phyloP scores from a whole-genome alignment of 2,797 vertebrate genomes.

The Cuniculus paca region DNA sequence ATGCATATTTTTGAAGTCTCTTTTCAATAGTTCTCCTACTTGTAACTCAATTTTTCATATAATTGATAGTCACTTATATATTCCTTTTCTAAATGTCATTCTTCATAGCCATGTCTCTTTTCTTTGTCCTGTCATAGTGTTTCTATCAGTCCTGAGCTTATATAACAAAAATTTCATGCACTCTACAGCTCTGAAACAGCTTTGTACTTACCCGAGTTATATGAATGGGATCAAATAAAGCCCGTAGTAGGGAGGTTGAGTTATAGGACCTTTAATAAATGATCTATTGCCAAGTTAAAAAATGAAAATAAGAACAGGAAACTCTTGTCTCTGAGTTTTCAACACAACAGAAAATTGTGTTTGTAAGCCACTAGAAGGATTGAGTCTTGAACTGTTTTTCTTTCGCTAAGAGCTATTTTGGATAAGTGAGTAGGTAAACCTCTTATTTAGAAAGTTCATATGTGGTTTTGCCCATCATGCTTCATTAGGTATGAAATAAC shows the following conservation, averaged over 20 bases:
- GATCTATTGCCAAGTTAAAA: constrained; percentile 87
- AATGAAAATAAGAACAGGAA: constrained; percentile 86
- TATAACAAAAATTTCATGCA: neutral
- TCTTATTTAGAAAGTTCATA: constrained; percentile 50
- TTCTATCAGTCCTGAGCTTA: neutral
- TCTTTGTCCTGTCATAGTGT: too few species aligned
- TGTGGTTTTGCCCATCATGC: neutral
- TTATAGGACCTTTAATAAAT: constrained; percentile 87
- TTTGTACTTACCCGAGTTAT: constrained; percentile 84
- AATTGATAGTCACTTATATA: too few species aligned
- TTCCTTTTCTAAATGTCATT: too few species aligned
- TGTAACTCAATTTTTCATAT: too few species aligned
- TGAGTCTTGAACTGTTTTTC: constrained; percentile 76
- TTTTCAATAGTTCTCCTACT: too few species aligned
- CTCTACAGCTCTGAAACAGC: constrained; percentile 46
- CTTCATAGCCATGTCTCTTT: too few species aligned
- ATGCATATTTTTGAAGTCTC: too few species aligned
- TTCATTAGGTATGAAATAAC: neutral
- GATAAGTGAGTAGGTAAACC: constrained; percentile 82
- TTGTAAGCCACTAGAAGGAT: constrained; percentile 81
- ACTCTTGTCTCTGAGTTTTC: constrained; percentile 87
- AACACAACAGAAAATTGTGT: constrained; percentile 87
- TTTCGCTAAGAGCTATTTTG: constrained; percentile 71
- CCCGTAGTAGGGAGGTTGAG: constrained; percentile 77
- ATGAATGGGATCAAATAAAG: constrained; percentile 75